Conservation (phyloP, 2,113 vertebrate species). For the Maccullochella peelii region DNA sequence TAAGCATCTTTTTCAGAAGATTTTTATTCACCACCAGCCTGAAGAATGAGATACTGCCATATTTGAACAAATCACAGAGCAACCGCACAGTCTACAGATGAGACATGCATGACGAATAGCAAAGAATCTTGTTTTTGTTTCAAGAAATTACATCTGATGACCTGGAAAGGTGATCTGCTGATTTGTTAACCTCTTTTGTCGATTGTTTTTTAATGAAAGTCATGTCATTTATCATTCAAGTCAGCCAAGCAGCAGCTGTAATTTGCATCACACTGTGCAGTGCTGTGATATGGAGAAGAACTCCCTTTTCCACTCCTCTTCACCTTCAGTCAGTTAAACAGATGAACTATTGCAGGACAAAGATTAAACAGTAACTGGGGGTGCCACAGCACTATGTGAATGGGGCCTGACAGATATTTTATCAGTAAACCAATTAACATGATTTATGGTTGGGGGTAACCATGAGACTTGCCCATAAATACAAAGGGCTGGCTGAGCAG, state of each 20-base stretch:
- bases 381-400: conserved; percentile 71
- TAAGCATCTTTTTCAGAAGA: conserved; percentile 54
- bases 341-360: conserved; percentile 78
- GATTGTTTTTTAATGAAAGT: conserved; percentile 41
- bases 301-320: conserved; percentile 62
- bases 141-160: conserved; percentile 44
- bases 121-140: conserved; percentile 46
- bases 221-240: conserved; percentile 58
- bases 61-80: conserved; percentile 46
- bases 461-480: conserved; percentile 77
- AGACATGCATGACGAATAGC: conserved; percentile 34
- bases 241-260: conserved; percentile 31
- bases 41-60: conserved; percentile 66
- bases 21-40: conserved; percentile 55
- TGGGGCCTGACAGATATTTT: conserved; percentile 80
- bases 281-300: conserved; percentile 52
- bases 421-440: conserved; percentile 84
- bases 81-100: background rate
- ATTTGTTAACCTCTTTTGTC: conserved; percentile 18
- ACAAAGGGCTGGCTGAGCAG: conserved; percentile 77
- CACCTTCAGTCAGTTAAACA: conserved; percentile 76
- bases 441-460: conserved; percentile 81
- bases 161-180: conserved; percentile 33
- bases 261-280: conserved; percentile 67
- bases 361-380: conserved; percentile 81